Percentiles rank a stretch among this genome's conserved stretches.
phyloP scores from a whole-genome alignment of 2,888 invertebrate species.

The Cinara cedri region DNA sequence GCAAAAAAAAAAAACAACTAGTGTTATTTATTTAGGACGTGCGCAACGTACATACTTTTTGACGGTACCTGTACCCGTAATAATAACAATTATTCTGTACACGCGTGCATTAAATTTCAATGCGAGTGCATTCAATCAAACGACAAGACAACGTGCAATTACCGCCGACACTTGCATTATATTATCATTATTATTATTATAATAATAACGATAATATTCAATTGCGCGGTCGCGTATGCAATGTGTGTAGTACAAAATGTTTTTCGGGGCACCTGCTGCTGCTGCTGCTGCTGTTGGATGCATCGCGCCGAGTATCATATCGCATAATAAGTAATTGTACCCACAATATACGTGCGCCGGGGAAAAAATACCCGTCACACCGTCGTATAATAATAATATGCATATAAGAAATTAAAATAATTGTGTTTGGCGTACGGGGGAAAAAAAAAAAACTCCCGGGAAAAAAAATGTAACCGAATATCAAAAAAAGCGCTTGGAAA shows the following conservation, averaged over 20 bases:
- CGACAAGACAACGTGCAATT: slow-evolving; percentile 37
- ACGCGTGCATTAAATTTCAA: slow-evolving; percentile 7
- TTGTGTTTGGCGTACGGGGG: background rate
- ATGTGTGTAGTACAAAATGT: slow-evolving; percentile 27
- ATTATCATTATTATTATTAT: background rate
- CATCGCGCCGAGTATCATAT: slow-evolving; percentile 20
- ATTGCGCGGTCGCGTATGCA: background rate
- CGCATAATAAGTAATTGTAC: slow-evolving; percentile 21
- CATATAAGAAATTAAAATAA: slow-evolving; percentile 54
- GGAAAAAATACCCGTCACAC: slow-evolving; percentile 4
- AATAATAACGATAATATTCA: slow-evolving; percentile 4
- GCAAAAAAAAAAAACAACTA: background rate
- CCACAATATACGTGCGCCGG: too few relatives aligned
- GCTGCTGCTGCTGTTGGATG: slow-evolving; percentile 21
- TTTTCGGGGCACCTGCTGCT: slow-evolving; percentile 44
- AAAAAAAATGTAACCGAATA: background rate
- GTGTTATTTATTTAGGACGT: slow-evolving; percentile 24
- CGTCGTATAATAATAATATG: background rate
- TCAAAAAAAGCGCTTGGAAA: slow-evolving; percentile 24
- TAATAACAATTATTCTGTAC: slow-evolving; percentile 41
- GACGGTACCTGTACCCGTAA: background rate
- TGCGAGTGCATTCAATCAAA: slow-evolving; percentile 36
- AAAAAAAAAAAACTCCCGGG: slow-evolving; percentile 30
- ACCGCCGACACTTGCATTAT: slow-evolving; percentile 44
- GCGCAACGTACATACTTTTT: slow-evolving; percentile 1